Base-by-base conservation (phyloP, 2,113 vertebrate species). In the Apaloderma vittatum region DNA sequence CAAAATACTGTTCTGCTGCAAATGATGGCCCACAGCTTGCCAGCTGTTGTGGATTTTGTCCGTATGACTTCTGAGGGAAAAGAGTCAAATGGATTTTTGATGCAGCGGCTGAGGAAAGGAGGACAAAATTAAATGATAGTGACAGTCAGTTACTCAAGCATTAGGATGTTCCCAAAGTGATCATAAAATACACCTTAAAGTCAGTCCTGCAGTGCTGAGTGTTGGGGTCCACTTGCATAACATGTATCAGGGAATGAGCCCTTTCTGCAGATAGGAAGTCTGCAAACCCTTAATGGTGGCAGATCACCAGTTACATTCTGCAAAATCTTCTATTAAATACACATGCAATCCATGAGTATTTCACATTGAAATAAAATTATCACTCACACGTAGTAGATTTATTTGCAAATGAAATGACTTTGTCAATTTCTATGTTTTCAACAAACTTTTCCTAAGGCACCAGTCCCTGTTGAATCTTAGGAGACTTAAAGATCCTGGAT, bases 251-350 rank as follows among this genome's bases (percentile, higher is more conserved):
- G 29, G 78, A 95, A 90, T 46, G 37, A 91, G 90, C 71, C 88
- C 63, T 65, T 89, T 90, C 62, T 94, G 85, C 40, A 86, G 91
- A n/a, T 19, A 93, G 49, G 32, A 96, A 30, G 46, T 80, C 78
- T 81, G 22, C 73, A 91, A 86, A 92, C 26, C 66, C 66, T 86
- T 93, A 72, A 43, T 82, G 46, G 24, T 90, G 74, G 55, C 52
- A 93, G 79, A 94, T 84, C 62, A 94, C 62, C 36, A 63, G 71
- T 48, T 72, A 72, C 71, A 90, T 62, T 86, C 43, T 57, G 36
- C 63, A 83, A 86, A 91, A 86, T 4, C 49, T 93, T 88, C 45
- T 54, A 51, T 7, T 76, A 86, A 95, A 83, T n/a, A n/a, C 37
- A 66, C 2, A 36, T 3, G 37, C 96, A 97, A 95, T 91, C 88